Evolutionary conservation across 1,140 invertebrate species (phyloP).

Genomic region (Pachypeltis micranthus): DNA sequence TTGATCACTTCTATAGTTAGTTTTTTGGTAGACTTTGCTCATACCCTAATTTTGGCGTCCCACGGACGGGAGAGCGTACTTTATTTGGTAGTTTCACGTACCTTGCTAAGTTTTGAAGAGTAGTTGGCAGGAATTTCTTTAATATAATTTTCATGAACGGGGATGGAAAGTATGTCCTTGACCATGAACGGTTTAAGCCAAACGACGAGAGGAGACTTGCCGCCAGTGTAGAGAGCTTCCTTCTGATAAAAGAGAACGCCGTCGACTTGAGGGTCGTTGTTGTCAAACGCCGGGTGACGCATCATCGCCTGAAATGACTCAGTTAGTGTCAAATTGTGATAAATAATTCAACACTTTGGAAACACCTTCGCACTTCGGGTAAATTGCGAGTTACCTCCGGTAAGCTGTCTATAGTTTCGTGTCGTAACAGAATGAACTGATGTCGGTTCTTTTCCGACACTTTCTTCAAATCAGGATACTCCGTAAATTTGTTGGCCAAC

Average conservation of each 20-base stretch:
- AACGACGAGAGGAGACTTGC: conserved; percentile 68
- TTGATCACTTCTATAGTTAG: too few species aligned
- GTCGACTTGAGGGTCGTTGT: conserved; percentile 37
- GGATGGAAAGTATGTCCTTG: conserved; percentile 12
- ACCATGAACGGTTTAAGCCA: conserved; percentile 27
- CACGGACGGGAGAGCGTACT: too few species aligned
- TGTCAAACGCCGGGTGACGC: neutral
- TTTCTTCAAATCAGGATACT: neutral
- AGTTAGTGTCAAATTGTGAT: too few species aligned
- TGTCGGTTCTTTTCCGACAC: neutral
- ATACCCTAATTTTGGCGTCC: too few species aligned
- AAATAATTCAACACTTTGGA: too few species aligned
- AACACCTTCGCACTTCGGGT: too few species aligned
- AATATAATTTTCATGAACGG: neutral
- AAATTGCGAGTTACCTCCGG: neutral
- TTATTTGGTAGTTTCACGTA: too few species aligned
- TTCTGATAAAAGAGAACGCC: conserved; percentile 75
- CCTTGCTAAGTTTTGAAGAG: neutral
- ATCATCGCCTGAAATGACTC: conserved; percentile 5
- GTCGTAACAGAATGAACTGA: neutral
- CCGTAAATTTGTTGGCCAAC: conserved; percentile 2
- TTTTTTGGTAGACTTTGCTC: too few species aligned
- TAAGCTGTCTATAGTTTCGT: neutral
- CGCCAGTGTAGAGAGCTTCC: conserved; percentile 59
- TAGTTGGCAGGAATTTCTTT: conserved; percentile 12